A percentile compares a stretch with the other conserved stretches of the same genome.
These are phyloP conservation scores for Pterostichus niger DNA, from an alignment of 2,888 invertebrate species.

Conservation along the genomic window DNA sequence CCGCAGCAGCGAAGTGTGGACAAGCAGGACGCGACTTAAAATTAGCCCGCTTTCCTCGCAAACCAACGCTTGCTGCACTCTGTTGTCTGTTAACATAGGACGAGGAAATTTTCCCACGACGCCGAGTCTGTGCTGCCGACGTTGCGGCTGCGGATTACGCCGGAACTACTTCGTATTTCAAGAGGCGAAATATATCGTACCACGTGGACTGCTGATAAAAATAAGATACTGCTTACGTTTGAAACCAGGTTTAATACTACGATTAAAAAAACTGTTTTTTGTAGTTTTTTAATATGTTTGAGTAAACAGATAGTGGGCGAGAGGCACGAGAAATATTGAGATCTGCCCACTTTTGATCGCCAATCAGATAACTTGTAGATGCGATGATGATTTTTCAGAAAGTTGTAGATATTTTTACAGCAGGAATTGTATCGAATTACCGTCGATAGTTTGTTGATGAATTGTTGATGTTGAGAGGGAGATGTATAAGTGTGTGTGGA, in stretches of 20 bases:
- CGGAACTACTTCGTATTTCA: conserved; percentile 1
- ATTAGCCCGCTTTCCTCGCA: conserved; percentile 38
- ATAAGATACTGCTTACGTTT: conserved; percentile 50
- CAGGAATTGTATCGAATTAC: conserved; percentile 48
- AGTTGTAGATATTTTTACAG: conserved; percentile 41
- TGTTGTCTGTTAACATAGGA: conserved; percentile 54
- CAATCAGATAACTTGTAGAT: conserved; percentile 13
- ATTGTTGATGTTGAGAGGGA: neutral
- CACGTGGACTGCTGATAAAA: conserved; percentile 56
- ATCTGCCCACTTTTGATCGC: conserved; percentile 42
- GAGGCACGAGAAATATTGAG: conserved; percentile 34
- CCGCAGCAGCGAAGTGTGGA: conserved; percentile 2
- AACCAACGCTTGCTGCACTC: conserved; percentile 56
- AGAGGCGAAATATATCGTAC: conserved; percentile 12
- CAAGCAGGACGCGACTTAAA: conserved; percentile 41
- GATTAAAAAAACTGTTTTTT: conserved; percentile 26
- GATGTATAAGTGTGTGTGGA: neutral
- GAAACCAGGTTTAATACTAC: conserved; percentile 29
- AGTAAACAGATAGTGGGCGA: conserved; percentile 55
- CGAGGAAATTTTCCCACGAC: conserved; percentile 26
- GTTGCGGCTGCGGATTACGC: neutral
- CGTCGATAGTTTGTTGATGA: conserved; percentile 1
- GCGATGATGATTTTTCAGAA: conserved; percentile 24
- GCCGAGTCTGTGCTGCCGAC: conserved; percentile 56
- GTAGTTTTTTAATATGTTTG: conserved; percentile 43